Base-by-base conservation (phyloP, 2,113 vertebrate species). In the Sapajus apella region DNA sequence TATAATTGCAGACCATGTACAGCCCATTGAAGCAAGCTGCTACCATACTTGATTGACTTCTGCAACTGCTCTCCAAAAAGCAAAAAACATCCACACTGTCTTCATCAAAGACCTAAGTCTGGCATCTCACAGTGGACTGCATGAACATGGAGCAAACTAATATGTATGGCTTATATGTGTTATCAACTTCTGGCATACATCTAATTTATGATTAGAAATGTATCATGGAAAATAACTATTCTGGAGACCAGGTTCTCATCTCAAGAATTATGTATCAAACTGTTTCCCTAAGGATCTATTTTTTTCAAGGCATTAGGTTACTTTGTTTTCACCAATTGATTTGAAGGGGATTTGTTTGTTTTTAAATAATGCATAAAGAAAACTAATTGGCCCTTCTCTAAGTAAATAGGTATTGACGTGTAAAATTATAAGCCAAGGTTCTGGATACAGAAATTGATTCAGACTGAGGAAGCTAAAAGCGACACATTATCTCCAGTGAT, bases 321-420 rank as follows among this genome's bases (percentile, higher is more conserved):
- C 20, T 80, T 23, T 52, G 64, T 64, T 92, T 77, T 47, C 12
- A 79, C 52, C 76, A 52, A 83, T 5, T 85, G 87, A 95, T 87
- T 30, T 37, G 52, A 32, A 91, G 35, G 5, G 43, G 27, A 88
- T 82, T 32, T 90, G 72, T 75, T 96, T 97, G 89, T 82, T 93
- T 94, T 87, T 87, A 96, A 97, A 43, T 2, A 17, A 93, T 55
- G 18, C 17, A 95, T 37, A 92, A 35, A 61, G 94, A 96, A 96
- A 95, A 91, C 50, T 8, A 20, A 61, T 52, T 45, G 96, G 55
- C 43, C 81, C 89, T 93, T 77, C 61, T 50, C 21, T 93, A 84
- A 61, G 27, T 95, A 94, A 94, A 64, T 83, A 97, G 45, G 23
- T 61, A 94, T 14, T 91, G 77, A 73, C 92, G 80, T 58, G 6